phyloP scores from a whole-genome alignment of 2,797 vertebrate species.

The Hozukius guyotensis region DNA sequence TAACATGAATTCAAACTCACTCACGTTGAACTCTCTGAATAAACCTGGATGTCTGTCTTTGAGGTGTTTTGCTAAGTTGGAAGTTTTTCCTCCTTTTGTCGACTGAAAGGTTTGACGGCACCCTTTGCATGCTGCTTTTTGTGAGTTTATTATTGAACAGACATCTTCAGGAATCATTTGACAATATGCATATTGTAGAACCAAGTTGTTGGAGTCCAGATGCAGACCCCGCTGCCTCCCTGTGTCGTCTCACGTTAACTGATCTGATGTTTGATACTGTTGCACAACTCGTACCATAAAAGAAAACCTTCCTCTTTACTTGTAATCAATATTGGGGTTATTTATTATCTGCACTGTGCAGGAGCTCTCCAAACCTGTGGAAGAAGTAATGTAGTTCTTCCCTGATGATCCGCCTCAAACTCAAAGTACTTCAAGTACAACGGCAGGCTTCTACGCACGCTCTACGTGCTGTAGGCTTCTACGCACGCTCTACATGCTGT shows the following conservation, averaged over 20 bases:
- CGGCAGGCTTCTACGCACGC: not conserved
- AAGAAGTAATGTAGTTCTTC: constrained; percentile 46
- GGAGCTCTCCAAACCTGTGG: constrained; percentile 60
- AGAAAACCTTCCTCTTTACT: constrained; percentile 47
- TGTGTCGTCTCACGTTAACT: constrained; percentile 75
- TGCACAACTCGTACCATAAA: constrained; percentile 72
- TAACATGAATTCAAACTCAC: too few relatives aligned
- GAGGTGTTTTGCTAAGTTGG: too few relatives aligned
- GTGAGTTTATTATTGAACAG: constrained; percentile 41
- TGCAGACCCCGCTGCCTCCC: constrained; percentile 37
- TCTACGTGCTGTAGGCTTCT: not conserved
- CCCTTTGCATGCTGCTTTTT: not conserved
- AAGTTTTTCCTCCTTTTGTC: too few relatives aligned
- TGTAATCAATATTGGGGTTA: constrained; percentile 49
- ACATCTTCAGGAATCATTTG: constrained; percentile 72
- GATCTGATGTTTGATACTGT: constrained; percentile 82
- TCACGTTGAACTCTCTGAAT: too few relatives aligned
- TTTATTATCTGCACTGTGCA: constrained; percentile 74
- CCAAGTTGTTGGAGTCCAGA: constrained; percentile 60
- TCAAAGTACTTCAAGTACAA: too few relatives aligned
- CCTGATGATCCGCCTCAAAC: too few relatives aligned
- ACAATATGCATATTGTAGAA: constrained; percentile 74
- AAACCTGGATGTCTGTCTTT: too few relatives aligned
- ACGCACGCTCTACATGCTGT: not conserved
- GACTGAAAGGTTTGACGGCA: not conserved